Percentiles rank a stretch among this genome's conserved stretches.
Conservation (phyloP, 30 jellyfish, hydroid and myxozoan genomes). For the Pelagia noctiluca region DNA sequence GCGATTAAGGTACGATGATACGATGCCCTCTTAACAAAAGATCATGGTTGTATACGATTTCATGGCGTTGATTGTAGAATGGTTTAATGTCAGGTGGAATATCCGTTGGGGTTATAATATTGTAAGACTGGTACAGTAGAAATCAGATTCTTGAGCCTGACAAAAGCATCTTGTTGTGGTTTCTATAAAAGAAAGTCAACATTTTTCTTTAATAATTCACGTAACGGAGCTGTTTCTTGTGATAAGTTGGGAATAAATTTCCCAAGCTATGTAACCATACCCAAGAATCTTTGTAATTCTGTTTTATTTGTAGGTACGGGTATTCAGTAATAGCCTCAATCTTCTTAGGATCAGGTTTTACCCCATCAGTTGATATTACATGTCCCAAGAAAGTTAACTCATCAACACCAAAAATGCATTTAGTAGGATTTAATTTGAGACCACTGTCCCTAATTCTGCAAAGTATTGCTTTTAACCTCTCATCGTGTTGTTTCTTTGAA, state of each 20-base stretch:
- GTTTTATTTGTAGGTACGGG: conserved; percentile 45
- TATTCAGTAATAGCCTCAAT: conserved; percentile 30
- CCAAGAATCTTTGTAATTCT: conserved; percentile 37
- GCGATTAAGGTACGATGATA: conserved; percentile 29
- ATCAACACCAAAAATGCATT: conserved; percentile 24
- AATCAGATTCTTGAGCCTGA: neutral
- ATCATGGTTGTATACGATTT: conserved; percentile 40
- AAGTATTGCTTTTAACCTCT: neutral
- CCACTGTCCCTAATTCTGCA: neutral
- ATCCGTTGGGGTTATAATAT: conserved; percentile 49
- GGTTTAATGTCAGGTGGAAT: conserved; percentile 26
- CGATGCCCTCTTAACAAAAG: conserved; percentile 56
- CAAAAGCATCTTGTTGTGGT: conserved; percentile 15
- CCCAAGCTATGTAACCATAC: conserved; percentile 61
- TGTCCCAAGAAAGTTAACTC: conserved; percentile 65
- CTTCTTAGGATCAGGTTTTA: conserved; percentile 66
- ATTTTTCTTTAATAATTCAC: conserved; percentile 23
- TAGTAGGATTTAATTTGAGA: conserved; percentile 36
- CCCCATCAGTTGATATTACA: conserved; percentile 48
- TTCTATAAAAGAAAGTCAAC: conserved; percentile 13
- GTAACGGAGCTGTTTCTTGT: conserved; percentile 16
- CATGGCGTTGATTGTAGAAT: conserved; percentile 49
- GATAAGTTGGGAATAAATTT: conserved; percentile 56
- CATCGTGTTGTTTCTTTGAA: conserved; percentile 7
- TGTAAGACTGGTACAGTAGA: conserved; percentile 21